phyloP scores from a whole-genome alignment of 2,797 vertebrate species.

The Tympanoctomys barrerae region DNA sequence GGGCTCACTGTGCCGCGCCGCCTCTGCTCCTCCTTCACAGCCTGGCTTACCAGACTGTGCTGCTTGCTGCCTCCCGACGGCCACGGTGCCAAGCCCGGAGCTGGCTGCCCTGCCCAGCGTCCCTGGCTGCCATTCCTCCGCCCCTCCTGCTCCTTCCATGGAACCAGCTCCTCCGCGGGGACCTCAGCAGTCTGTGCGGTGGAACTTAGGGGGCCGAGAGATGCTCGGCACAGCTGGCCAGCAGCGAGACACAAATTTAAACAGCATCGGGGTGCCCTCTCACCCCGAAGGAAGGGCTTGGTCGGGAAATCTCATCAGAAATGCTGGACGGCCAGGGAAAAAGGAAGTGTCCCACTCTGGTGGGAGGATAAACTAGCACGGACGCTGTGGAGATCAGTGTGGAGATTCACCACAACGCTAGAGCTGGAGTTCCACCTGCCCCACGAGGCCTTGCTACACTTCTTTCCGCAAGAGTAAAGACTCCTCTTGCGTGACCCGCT shows the following conservation, averaged over 20 bases:
- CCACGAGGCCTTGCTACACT: not conserved
- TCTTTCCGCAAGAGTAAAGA: not conserved
- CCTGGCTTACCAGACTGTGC: too few relatives aligned
- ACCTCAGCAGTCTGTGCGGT: not conserved
- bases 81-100: not conserved
- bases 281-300: not conserved
- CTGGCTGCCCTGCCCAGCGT: not conserved
- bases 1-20: not conserved
- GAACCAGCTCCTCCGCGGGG: too few relatives aligned
- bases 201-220: not conserved
- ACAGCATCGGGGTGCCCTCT: not conserved
- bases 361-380: not conserved
- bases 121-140: not conserved
- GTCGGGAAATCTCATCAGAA: not conserved
- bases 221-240: not conserved
- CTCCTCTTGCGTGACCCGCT: not conserved
- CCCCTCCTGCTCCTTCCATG: fast-evolving
- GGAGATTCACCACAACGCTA: not conserved
- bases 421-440: not conserved
- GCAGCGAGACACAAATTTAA: not conserved
- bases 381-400: not conserved
- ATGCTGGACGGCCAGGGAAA: not conserved
- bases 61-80: not conserved
- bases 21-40: not conserved
- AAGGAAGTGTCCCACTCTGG: too few relatives aligned